Evolutionary conservation across 2,113 vertebrate species (phyloP), one percentile per base, ranked within the genome.

Genomic region (Camelus dromedarius): DNA sequence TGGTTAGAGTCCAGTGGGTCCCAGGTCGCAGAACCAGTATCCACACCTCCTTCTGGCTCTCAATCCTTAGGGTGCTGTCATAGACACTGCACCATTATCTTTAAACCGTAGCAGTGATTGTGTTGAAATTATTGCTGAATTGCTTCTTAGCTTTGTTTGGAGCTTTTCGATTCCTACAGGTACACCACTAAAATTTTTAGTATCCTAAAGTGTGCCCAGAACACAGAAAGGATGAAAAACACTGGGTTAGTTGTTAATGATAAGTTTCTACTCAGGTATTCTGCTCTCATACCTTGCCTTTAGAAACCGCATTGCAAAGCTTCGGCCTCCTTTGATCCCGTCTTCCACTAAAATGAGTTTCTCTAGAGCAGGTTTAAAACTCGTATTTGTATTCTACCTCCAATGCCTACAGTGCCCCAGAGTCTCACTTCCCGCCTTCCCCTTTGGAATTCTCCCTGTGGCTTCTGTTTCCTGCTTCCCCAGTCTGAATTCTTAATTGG

Each of bases 401-500:
- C 64, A 94, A 95, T 88, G 77, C 73, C 92, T 67, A 92, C 91
- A 95, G 91, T 95, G 96, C 94, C 96, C 95, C 30, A 6, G 28
- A 67, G 28, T 70, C 91, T 70, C 58, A 50, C 93, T 95, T 94
- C 79, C 88, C 20, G 0, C 22, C 70, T 58, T 75, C 73, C 76
- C 67, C 89, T 96, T 79, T 96, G 81, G 93, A 89, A 96, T 91
- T 91, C 42, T 2, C 76, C 93, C 96, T n/a, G 12, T 80, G 91
- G 69, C 87, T 95, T 66, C 87, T 50, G 73, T 84, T 93, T 96
- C 93, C 92, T 84, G 86, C 69, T 93, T 91, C 22, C 58, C 15
- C 54, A 13, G 60, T 77, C 93, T 79, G 96, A 97, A 97, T 96
- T 83, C 93, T 87, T 97, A 96, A 97, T 92, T 97, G 89, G 80